Percentiles rank a stretch among this genome's conserved stretches.
phyloP scores from a whole-genome alignment of 2,113 vertebrate species.

The Macrotus californicus region DNA sequence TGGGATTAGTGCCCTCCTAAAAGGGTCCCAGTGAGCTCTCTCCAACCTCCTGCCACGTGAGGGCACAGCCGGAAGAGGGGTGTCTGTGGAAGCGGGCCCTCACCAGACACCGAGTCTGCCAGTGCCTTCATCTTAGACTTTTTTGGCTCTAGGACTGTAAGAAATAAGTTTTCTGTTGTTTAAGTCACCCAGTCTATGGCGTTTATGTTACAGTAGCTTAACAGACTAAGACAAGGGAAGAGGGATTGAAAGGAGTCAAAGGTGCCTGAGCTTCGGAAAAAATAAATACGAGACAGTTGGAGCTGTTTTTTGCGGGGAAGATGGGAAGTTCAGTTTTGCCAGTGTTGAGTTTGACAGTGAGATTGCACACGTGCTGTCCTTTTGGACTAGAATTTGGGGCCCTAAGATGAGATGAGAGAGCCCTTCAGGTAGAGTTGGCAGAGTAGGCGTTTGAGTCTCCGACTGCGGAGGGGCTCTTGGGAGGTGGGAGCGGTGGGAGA shows the following conservation, averaged over 20 bases:
- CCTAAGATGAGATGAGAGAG: background rate
- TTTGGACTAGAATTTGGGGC: background rate
- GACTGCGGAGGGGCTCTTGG: background rate
- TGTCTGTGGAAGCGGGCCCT: background rate
- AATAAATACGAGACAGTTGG: background rate
- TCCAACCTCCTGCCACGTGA: too few species aligned
- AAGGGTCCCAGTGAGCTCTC: background rate
- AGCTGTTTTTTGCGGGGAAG: background rate
- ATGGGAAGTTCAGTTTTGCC: background rate
- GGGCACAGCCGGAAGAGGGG: too few species aligned
- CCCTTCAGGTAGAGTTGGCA: background rate
- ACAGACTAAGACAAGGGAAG: background rate
- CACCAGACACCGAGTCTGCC: background rate
- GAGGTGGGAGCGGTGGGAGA: background rate
- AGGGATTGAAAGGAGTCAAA: background rate
- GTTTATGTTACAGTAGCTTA: background rate
- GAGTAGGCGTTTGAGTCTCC: background rate
- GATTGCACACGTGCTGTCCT: background rate
- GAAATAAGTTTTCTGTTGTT: background rate
- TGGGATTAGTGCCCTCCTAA: background rate
- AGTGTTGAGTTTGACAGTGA: background rate
- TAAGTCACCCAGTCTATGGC: background rate
- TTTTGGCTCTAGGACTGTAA: background rate
- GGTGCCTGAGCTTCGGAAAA: background rate
- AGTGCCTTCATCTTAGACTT: background rate